phyloP scores from a whole-genome alignment of 2,113 vertebrate species.

The Rhinoderma darwinii region DNA sequence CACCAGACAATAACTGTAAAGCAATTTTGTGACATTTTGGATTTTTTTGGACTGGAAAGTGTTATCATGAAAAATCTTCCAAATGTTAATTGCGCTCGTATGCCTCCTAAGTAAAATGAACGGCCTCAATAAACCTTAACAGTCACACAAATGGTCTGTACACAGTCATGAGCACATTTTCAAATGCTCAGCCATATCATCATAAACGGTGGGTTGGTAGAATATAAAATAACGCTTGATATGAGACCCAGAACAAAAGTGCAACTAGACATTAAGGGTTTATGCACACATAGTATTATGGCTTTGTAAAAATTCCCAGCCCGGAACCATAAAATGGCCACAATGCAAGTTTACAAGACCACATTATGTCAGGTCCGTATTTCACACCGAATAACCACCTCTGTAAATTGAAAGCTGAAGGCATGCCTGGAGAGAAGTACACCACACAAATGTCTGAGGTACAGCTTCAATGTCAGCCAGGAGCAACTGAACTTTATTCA shows the following conservation, averaged over 20 bases:
- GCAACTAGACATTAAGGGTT: no score
- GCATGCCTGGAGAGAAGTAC: no score
- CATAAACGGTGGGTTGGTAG: slow-evolving; percentile 12
- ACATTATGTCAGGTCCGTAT: no score
- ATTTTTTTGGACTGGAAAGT: slow-evolving; percentile 18
- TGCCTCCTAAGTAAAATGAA: slow-evolving; percentile 33
- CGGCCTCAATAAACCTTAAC: slow-evolving; percentile 46
- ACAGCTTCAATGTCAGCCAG: no score
- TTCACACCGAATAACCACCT: no score
- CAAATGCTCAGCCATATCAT: slow-evolving; percentile 25
- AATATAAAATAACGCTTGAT: slow-evolving; percentile 16
- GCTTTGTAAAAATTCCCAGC: no score
- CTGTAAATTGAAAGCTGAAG: no score
- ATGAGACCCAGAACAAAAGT: not conserved
- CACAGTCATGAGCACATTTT: slow-evolving; percentile 11
- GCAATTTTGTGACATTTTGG: not conserved
- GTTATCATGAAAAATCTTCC: slow-evolving; percentile 30
- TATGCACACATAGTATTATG: no score
- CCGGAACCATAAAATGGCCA: no score
- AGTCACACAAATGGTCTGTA: slow-evolving; percentile 19
- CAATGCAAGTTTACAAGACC: no score
- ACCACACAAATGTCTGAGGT: no score
- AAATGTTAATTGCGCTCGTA: slow-evolving; percentile 38
- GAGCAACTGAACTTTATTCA: no score
- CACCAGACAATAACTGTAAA: not conserved